phyloP scores from a whole-genome alignment of 2,113 vertebrate species.

The Australoheros scitulus region DNA sequence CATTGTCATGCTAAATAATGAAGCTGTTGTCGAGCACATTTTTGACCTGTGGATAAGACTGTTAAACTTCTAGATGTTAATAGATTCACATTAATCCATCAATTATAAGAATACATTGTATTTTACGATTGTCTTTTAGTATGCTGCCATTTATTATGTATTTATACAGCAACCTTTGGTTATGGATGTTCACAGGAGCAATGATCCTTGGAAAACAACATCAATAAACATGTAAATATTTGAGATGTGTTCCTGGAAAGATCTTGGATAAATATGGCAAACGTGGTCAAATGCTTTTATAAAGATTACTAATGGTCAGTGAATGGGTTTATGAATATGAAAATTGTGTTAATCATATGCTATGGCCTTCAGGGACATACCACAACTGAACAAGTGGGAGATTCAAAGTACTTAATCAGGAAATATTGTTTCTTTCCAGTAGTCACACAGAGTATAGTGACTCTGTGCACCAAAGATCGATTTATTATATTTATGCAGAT shows the following conservation, averaged over 20 bases:
- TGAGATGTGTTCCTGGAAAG: not conserved
- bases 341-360: not conserved
- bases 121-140: too few species aligned
- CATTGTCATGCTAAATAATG: too few species aligned
- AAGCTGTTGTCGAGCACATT: too few species aligned
- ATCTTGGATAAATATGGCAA: not conserved
- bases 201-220: not conserved
- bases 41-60: not conserved
- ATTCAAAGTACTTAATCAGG: not conserved
- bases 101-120: not conserved
- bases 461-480: not conserved
- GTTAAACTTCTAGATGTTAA: not conserved
- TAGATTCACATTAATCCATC: not conserved
- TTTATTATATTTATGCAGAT: not conserved
- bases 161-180: not conserved
- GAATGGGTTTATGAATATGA: not conserved
- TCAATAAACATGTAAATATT: not conserved
- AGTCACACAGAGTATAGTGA: too few species aligned
- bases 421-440: not conserved
- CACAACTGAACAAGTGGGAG: not conserved
- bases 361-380: not conserved
- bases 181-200: rapidly evolving
- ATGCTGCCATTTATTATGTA: not conserved
- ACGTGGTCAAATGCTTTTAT: not conserved
- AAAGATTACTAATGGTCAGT: not conserved